Evolutionary conservation across 2,113 vertebrate genomes (phyloP).

Genomic region (Tonatia bakeri): DNA sequence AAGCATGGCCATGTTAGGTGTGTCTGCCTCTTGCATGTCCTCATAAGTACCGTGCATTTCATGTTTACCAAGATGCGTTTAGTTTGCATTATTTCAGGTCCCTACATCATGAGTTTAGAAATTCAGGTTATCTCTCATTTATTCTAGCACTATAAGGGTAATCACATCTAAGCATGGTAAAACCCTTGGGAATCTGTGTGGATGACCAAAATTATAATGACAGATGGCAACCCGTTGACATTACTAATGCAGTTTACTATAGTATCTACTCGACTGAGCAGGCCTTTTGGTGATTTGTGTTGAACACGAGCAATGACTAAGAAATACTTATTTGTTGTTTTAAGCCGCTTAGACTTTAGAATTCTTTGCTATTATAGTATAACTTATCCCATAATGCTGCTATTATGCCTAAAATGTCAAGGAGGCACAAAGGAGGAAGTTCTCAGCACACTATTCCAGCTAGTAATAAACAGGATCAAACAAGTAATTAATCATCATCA

Average conservation of each 20-base stretch:
- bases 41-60: conserved; percentile 9
- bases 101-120: background rate
- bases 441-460: background rate
- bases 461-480: background rate
- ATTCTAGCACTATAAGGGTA: background rate
- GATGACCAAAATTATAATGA: background rate
- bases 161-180: background rate
- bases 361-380: background rate
- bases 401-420: background rate
- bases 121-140: conserved; percentile 13
- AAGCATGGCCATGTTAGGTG: background rate
- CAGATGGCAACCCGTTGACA: background rate
- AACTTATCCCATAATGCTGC: background rate
- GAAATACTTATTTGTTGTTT: background rate
- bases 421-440: background rate
- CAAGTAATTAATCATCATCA: background rate
- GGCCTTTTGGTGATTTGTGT: background rate
- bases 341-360: background rate
- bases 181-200: background rate
- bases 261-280: background rate
- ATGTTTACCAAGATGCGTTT: conserved; percentile 33
- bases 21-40: background rate
- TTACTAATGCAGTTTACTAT: background rate
- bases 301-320: background rate
- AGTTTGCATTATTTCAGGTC: conserved; percentile 17